Evolutionary conservation across 2,113 vertebrate genomes (phyloP), one percentile per base, ranked within the genome.

Genomic region (Channa argus): DNA sequence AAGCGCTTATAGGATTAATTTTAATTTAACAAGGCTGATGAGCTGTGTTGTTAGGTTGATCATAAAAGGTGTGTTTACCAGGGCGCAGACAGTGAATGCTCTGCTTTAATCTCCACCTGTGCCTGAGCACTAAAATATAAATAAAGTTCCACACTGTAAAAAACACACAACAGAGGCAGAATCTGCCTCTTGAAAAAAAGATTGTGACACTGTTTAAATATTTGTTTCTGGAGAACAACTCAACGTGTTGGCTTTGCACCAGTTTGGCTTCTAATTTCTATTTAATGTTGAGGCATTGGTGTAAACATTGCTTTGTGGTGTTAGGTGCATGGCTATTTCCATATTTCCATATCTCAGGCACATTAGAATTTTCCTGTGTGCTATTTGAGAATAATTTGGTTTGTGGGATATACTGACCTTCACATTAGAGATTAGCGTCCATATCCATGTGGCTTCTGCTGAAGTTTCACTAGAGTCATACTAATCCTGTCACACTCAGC

Each of bases 401-500:
- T 69, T 56, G 45, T 43, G 53, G 52, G 33, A 61, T 52, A 79
- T 33, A 54, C 15, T 75, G 79, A 77, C 81, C 76, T 73, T 82
- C 78, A 55, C 56, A 68, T 79, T 37, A 69, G 69, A 85, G 83
- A 82, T 81, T 87, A 81, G 34, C 58, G 34, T 67, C 47, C 61
- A 66, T 56, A 55, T 74, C 63, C 56, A 56, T 80, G 66, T 62
- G 54, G 50, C 54, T 15, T 52, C 47, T 64, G 63, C 68, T 56
- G 34, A 84, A 78, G 63, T 81, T 86, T 80, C 33, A 61, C 51
- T 33, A 58, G 49, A 73, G 45, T 75, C 73, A 58, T 52, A 53
- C 47, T 90, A 88, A 88, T 90, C 84, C 74, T 45, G 36, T 77
- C 80, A 82, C 63, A 70, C 72, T 70, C 43, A 37, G 50, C 73